Percentiles rank a stretch among this genome's conserved stretches.
Conservation (phyloP, 2,797 vertebrate species). For the Lophotriccus pileatus region DNA sequence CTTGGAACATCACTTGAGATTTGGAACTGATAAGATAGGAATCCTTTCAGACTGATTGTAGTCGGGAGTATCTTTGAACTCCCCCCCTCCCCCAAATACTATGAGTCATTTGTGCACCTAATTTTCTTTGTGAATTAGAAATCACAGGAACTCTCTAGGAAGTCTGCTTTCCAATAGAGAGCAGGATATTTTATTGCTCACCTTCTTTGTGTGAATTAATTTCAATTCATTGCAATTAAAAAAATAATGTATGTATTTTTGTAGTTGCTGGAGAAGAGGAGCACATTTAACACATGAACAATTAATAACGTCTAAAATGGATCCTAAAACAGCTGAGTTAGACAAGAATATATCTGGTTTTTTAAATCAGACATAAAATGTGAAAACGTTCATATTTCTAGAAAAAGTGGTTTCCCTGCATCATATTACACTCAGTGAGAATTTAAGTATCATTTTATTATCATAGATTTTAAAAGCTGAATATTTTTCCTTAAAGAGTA, state of each 20-base stretch:
- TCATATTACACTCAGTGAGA: neutral
- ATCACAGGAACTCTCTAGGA: slow-evolving; percentile 4
- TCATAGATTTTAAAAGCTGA: neutral
- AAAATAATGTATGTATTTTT: neutral
- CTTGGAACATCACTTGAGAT: slow-evolving; percentile 5
- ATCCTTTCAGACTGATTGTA: neutral
- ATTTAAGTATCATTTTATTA: neutral
- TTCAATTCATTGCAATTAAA: neutral
- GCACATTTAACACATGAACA: neutral
- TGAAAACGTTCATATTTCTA: neutral
- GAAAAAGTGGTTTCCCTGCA: neutral
- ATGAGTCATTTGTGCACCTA: slow-evolving; percentile 42
- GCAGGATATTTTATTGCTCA: slow-evolving; percentile 4
- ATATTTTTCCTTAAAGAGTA: neutral
- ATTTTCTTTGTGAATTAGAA: slow-evolving; percentile 64
- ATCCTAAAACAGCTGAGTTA: neutral
- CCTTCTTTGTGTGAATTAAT: slow-evolving; percentile 60
- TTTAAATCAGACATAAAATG: neutral
- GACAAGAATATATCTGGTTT: neutral
- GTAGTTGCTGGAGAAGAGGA: neutral
- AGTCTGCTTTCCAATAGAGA: slow-evolving; percentile 26
- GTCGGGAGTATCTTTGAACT: neutral
- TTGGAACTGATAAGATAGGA: neutral
- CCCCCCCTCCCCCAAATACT: neutral
- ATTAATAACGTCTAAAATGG: neutral